A percentile compares a stretch with the other conserved stretches of the same genome.
phyloP scores from a whole-genome alignment of 2,888 invertebrate genomes.

The Dione vanillae region DNA sequence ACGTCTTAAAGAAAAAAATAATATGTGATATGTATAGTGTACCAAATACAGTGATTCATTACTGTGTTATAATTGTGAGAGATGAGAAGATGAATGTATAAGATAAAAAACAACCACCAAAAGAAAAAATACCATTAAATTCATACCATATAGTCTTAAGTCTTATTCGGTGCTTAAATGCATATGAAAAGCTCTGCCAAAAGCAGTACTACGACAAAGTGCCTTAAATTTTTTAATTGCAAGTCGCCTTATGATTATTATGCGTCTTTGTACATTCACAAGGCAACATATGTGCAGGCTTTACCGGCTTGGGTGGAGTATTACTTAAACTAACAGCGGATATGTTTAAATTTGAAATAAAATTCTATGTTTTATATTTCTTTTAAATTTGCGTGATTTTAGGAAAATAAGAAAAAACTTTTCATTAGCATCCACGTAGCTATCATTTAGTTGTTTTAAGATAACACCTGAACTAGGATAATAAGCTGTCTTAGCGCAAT shows the following conservation, averaged over 20 bases:
- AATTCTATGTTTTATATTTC: background rate
- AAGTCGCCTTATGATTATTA: conserved; percentile 78
- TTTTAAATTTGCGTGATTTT: background rate
- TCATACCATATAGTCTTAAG: conserved; percentile 39
- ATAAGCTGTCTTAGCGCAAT: no score
- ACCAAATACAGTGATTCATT: no score
- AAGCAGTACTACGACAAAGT: conserved; percentile 72
- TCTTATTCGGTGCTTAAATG: conserved; percentile 52
- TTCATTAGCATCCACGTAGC: background rate
- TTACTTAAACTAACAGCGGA: conserved; percentile 46
- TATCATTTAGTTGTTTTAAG: background rate
- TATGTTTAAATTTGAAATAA: background rate
- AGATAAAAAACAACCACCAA: conserved; percentile 36
- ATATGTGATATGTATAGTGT: no score
- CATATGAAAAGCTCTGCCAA: conserved; percentile 59
- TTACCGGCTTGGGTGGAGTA: conserved; percentile 63
- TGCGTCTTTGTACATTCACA: conserved; percentile 80
- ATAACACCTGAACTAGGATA: no score
- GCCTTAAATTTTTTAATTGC: conserved; percentile 84
- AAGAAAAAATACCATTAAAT: conserved; percentile 35
- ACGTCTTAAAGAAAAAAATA: no score
- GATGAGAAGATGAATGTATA: background rate
- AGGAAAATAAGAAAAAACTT: background rate
- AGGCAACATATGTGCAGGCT: conserved; percentile 70
- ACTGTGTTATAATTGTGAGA: no score